Percentiles rank a stretch among this genome's conserved stretches.
Conservation (phyloP, 2,888 invertebrate species). For the Leptothorax acervorum region DNA sequence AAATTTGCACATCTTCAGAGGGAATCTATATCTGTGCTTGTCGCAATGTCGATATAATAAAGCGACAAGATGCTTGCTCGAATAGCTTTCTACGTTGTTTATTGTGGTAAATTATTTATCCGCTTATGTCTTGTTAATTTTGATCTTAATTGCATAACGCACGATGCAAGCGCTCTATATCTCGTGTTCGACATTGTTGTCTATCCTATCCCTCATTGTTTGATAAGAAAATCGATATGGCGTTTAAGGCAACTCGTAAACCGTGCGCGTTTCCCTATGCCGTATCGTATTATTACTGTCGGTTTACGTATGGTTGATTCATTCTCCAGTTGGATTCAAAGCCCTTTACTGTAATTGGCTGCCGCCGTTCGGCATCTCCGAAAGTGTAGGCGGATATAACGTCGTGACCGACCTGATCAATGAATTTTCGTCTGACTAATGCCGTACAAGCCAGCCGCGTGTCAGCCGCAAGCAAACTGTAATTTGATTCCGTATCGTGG, state of each 20-base stretch:
- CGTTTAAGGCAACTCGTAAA: constrained; percentile 16
- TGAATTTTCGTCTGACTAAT: constrained; percentile 60
- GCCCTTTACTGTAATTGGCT: constrained; percentile 58
- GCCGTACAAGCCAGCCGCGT: constrained; percentile 42
- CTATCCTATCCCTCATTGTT: not conserved
- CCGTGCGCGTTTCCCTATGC: not conserved
- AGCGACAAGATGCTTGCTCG: not conserved
- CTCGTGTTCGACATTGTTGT: not conserved
- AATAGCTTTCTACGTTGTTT: constrained; percentile 1
- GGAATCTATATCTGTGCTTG: not conserved
- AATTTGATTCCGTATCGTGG: constrained; percentile 53
- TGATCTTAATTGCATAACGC: constrained; percentile 5
- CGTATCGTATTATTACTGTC: constrained; percentile 30
- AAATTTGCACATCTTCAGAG: not conserved
- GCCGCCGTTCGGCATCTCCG: constrained; percentile 50
- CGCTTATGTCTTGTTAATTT: not conserved
- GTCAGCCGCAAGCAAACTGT: constrained; percentile 56
- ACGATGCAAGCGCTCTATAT: not conserved
- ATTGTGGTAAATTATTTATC: constrained; percentile 18
- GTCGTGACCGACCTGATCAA: constrained; percentile 60
- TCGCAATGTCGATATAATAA: constrained; percentile 7
- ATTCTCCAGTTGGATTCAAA: constrained; percentile 48
- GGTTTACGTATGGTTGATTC: constrained; percentile 49
- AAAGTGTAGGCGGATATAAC: constrained; percentile 48
- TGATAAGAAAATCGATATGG: not conserved